A percentile compares a stretch with the other conserved stretches of the same genome.
Evolutionary conservation across 2,888 invertebrate genomes (phyloP).

Genomic region (Notodonta dromedarius): DNA sequence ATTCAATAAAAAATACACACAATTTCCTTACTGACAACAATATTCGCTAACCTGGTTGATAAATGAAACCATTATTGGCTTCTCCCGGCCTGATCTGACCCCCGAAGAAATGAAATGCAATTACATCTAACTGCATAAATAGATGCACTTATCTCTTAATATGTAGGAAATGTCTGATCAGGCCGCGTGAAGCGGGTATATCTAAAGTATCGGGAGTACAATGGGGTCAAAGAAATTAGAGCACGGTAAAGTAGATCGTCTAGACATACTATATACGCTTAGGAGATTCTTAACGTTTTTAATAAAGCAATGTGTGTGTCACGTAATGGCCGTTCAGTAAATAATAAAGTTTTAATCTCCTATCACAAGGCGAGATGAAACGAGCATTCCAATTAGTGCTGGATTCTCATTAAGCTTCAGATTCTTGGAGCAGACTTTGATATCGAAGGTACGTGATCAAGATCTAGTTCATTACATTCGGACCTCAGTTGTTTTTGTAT

Average conservation of each 20-base stretch:
- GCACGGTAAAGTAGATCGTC: not conserved
- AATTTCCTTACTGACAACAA: no score
- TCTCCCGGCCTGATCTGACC: no score
- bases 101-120: no score
- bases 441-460: constrained; percentile 77
- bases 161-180: no score
- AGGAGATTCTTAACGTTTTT: constrained; percentile 15
- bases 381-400: constrained; percentile 79
- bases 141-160: no score
- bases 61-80: no score
- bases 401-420: constrained; percentile 77
- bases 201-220: no score
- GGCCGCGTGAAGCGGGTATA: no score
- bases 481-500: constrained; percentile 37
- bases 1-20: no score
- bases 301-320: constrained; percentile 29
- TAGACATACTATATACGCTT: not conserved
- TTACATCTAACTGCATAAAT: no score
- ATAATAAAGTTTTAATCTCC: constrained; percentile 63
- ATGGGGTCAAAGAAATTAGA: not conserved
- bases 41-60: no score
- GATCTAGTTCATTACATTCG: constrained; percentile 63
- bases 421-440: constrained; percentile 72
- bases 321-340: constrained; percentile 49
- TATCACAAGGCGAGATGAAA: constrained; percentile 60